Percentiles rank a stretch among this genome's conserved stretches.
These are phyloP conservation scores for Spodoptera exigua DNA, from an alignment of 2,888 invertebrate genomes.

Conservation along the genomic window DNA sequence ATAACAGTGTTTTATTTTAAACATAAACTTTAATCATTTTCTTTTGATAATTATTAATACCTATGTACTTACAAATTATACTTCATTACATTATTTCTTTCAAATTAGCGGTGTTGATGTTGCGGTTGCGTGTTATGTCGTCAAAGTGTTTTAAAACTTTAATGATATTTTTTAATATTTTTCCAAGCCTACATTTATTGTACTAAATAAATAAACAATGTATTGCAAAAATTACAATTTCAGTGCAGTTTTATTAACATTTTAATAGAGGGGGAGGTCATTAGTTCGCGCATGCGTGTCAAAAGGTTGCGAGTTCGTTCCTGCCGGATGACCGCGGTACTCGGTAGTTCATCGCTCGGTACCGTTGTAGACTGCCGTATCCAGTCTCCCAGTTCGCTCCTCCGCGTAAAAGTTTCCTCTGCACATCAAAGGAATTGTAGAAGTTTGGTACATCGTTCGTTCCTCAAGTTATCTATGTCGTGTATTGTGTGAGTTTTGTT, in stretches of 20 bases:
- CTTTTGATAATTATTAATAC: too few species aligned
- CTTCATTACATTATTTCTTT: too few species aligned
- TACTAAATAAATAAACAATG: too few species aligned
- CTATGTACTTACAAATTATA: too few species aligned
- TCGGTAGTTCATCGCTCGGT: conserved; percentile 70
- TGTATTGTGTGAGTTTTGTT: conserved; percentile 70
- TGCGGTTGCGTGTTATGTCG: too few species aligned
- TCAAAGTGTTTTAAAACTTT: too few species aligned
- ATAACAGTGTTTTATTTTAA: too few species aligned
- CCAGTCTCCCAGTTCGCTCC: conserved; percentile 41
- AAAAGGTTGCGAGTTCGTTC: conserved; percentile 67
- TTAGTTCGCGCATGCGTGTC: conserved; percentile 78
- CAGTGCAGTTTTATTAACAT: conserved; percentile 45
- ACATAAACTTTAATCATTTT: too few species aligned
- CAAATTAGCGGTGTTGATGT: too few species aligned
- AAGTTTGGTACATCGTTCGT: conserved; percentile 47
- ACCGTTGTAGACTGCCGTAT: conserved; percentile 68
- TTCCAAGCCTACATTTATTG: too few species aligned
- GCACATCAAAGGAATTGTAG: conserved; percentile 24
- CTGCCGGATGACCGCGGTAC: conserved; percentile 64
- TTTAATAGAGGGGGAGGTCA: conserved; percentile 56
- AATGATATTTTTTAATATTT: too few species aligned
- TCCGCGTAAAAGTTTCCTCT: conserved; percentile 74
- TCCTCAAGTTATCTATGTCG: conserved; percentile 62
- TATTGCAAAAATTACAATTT: conserved; percentile 20